Percentiles rank a stretch among this genome's conserved stretches.
Conservation (phyloP, 2,797 vertebrate species). For the Pangasius sanitwongsei region DNA sequence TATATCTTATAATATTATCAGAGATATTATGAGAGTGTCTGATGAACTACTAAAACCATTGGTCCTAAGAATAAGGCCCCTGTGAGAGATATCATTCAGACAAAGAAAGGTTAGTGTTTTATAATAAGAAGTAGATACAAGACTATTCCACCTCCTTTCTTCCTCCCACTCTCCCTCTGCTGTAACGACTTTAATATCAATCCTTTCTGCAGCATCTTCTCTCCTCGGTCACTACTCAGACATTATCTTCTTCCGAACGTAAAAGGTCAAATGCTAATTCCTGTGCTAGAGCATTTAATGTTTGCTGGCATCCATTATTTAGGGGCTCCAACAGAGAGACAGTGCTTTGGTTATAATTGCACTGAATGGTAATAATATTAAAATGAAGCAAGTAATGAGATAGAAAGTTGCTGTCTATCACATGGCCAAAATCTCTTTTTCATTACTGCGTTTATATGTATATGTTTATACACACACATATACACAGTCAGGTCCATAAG, state of each 20-base stretch:
- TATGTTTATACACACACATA: too few relatives aligned
- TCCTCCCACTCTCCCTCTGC: slow-evolving; percentile 19
- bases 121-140: slow-evolving; percentile 44
- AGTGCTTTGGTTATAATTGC: slow-evolving; percentile 65
- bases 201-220: slow-evolving; percentile 59
- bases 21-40: slow-evolving; percentile 38
- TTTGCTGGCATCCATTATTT: slow-evolving; percentile 71
- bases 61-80: background rate
- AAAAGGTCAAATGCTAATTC: slow-evolving; percentile 70
- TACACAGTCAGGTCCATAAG: too few relatives aligned
- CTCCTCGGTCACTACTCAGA: slow-evolving; percentile 56
- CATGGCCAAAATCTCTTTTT: background rate
- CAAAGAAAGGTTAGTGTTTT: slow-evolving; percentile 44
- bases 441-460: background rate
- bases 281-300: slow-evolving; percentile 68
- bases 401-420: slow-evolving; percentile 22
- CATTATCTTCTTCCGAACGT: slow-evolving; percentile 64
- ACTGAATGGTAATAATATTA: slow-evolving; percentile 52
- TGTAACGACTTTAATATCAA: slow-evolving; percentile 56
- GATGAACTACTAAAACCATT: slow-evolving; percentile 10
- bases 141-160: slow-evolving; percentile 42
- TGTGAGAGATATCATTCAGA: slow-evolving; percentile 32
- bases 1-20: slow-evolving; percentile 40
- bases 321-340: slow-evolving; percentile 51
- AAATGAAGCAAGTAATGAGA: slow-evolving; percentile 40